These are phyloP conservation scores for Ellobium chinense DNA, from an alignment of 2,888 invertebrate genomes.

Conservation along the genomic window DNA sequence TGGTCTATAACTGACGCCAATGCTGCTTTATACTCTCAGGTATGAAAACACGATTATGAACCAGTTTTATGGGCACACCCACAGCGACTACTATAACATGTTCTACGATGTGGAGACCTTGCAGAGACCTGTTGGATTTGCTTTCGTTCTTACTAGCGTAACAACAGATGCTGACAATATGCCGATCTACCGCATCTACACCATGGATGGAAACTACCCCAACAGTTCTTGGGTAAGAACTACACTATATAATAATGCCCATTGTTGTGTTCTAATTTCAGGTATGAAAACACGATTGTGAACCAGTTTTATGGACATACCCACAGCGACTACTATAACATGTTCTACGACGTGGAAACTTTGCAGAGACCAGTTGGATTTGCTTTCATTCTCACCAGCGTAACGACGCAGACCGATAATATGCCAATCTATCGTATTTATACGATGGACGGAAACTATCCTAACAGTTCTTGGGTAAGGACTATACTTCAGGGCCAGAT, in stretches of 20 bases:
- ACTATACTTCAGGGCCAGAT: no score
- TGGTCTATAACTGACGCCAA: no score
- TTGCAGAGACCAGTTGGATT: conserved; percentile 83
- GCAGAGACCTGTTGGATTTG: conserved; percentile 82
- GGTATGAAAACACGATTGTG: conserved; percentile 77
- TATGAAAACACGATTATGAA: conserved; percentile 75
- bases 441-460: conserved; percentile 91
- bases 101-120: conserved; percentile 9
- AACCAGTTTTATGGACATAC: conserved; percentile 84
- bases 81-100: conserved; percentile 36
- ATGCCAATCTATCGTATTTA: conserved; percentile 97
- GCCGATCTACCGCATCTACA: conserved; percentile 96
- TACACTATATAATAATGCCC: no score
- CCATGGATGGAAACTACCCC: conserved; percentile 90
- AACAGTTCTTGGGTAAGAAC: conserved; percentile 70
- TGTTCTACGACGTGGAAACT: conserved; percentile 84
- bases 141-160: conserved; percentile 90
- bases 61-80: conserved; percentile 12
- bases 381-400: conserved; percentile 90
- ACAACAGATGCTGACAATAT: conserved; percentile 88
- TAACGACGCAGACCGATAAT: conserved; percentile 86
- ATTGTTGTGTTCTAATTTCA: no score
- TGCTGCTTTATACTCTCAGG: conserved; percentile 65
- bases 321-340: conserved; percentile 87
- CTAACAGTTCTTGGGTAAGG: conserved; percentile 68